Percentiles rank a stretch among this genome's conserved stretches.
Evolutionary conservation across 92 coral and sea anemone species (phyloP).

Genomic region (Plumapathes pennacea): DNA sequence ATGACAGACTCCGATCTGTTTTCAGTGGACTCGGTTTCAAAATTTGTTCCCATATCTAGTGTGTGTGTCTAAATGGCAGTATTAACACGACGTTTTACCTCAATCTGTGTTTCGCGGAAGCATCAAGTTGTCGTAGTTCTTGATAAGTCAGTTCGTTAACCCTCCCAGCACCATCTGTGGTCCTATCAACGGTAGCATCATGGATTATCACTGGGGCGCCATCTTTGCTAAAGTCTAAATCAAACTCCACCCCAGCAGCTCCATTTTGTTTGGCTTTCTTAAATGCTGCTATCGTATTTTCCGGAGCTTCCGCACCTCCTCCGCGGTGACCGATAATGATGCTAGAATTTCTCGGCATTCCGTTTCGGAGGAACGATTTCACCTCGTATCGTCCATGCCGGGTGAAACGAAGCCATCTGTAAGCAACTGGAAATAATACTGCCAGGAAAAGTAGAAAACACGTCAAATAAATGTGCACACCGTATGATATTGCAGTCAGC

Average conservation of each 20-base stretch:
- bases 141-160: slow-evolving; percentile 72
- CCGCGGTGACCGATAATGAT: slow-evolving; percentile 88
- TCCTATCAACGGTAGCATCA: slow-evolving; percentile 89
- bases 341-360: slow-evolving; percentile 60
- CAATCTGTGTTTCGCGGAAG: slow-evolving; percentile 57
- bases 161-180: slow-evolving; percentile 86
- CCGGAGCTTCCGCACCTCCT: slow-evolving; percentile 79
- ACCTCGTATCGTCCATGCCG: slow-evolving; percentile 86
- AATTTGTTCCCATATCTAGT: too few relatives aligned
- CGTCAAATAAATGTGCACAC: slow-evolving; percentile 73
- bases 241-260: slow-evolving; percentile 89
- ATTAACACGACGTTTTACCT: too few relatives aligned
- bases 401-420: slow-evolving; percentile 82
- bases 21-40: too few relatives aligned
- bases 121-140: slow-evolving; percentile 63
- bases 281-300: slow-evolving; percentile 87
- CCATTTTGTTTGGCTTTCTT: slow-evolving; percentile 84
- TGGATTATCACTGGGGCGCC: slow-evolving; percentile 96
- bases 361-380: slow-evolving; percentile 69
- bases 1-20: too few relatives aligned
- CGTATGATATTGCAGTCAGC: slow-evolving; percentile 69
- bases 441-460: slow-evolving; percentile 62
- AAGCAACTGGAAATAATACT: slow-evolving; percentile 41
- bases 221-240: slow-evolving; percentile 92
- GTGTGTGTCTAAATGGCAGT: too few relatives aligned